phyloP scores from a whole-genome alignment of 2,888 invertebrate species.

The Criorhina ranunculi region DNA sequence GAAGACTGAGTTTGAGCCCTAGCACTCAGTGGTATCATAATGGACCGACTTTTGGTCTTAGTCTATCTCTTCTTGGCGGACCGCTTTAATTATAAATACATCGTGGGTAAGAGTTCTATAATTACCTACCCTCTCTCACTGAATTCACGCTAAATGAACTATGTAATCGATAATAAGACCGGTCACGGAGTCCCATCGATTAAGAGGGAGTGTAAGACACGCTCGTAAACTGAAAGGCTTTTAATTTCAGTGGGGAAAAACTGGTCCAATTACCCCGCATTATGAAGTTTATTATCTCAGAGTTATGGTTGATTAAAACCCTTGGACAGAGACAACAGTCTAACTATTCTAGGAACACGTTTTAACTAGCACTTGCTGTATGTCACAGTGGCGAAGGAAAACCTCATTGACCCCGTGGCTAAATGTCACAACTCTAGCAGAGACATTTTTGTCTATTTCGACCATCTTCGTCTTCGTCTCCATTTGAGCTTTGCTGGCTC shows the following conservation, averaged over 20 bases:
- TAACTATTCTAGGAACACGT: constrained; percentile 42
- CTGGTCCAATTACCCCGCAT: constrained; percentile 61
- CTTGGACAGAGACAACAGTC: constrained; percentile 26
- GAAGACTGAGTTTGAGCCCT: no score
- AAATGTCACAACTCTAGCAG: constrained; percentile 52
- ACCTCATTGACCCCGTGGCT: constrained; percentile 59
- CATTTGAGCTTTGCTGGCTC: constrained; percentile 27
- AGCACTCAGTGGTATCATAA: no score
- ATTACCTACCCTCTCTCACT: no score
- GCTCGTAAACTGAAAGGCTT: constrained; percentile 40
- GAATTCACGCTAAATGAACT: no score
- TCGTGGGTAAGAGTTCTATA: no score
- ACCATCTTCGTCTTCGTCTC: constrained; percentile 44
- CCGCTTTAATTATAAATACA: no score
- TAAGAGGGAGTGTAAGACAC: constrained; percentile 26
- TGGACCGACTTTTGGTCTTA: no score
- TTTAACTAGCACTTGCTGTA: constrained; percentile 24
- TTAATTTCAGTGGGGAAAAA: constrained; percentile 45
- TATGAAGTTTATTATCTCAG: constrained; percentile 55
- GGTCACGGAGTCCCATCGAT: constrained; percentile 4
- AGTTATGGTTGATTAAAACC: constrained; percentile 54
- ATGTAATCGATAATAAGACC: constrained; percentile 29
- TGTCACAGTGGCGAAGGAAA: neutral
- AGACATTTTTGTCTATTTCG: constrained; percentile 68
- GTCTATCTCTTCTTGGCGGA: no score